phyloP scores from a whole-genome alignment of 2,113 vertebrate genomes.

The Podocnemis expansa region DNA sequence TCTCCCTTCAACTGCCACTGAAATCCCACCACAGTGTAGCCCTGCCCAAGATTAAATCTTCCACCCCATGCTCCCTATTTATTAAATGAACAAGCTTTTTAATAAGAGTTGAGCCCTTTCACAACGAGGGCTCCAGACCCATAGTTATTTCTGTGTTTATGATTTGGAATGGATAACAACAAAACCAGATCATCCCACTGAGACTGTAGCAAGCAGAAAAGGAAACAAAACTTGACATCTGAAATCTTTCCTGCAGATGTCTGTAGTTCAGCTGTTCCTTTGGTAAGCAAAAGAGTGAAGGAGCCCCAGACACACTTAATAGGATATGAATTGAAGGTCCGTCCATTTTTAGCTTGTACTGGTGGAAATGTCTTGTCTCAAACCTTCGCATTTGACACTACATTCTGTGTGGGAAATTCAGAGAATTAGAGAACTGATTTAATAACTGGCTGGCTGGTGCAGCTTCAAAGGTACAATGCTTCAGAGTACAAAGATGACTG shows the following conservation, averaged over 20 bases:
- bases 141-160: not conserved
- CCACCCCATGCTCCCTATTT: not conserved
- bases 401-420: not conserved
- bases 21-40: too few species aligned
- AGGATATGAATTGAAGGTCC: not conserved
- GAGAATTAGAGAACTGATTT: not conserved
- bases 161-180: not conserved
- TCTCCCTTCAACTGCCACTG: too few species aligned
- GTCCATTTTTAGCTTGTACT: not conserved
- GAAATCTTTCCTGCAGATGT: not conserved
- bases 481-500: accelerated
- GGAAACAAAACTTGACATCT: not conserved
- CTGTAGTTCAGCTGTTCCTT: accelerated
- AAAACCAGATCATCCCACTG: not conserved
- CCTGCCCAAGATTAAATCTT: not conserved
- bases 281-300: not conserved
- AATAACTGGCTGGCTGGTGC: not conserved
- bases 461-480: not conserved
- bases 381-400: not conserved
- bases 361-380: not conserved
- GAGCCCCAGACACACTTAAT: not conserved
- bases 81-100: not conserved
- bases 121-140: not conserved
- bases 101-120: not conserved
- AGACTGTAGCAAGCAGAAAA: not conserved